Base-by-base conservation (phyloP, 1,140 invertebrate genomes). In the Pseudomyrmex concolor region DNA sequence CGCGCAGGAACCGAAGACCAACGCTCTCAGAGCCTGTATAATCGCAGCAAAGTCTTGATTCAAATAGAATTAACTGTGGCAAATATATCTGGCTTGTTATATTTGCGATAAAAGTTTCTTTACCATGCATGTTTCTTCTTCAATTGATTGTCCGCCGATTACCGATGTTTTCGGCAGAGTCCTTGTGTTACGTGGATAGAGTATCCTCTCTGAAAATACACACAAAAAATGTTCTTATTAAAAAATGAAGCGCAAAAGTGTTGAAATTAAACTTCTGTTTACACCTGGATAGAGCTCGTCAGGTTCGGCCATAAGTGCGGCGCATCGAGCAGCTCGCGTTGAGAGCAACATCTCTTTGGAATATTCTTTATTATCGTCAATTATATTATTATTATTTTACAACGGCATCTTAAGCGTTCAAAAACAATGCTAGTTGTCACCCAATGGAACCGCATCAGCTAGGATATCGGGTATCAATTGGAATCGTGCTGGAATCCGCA, bases 91-190 rank as follows among this genome's bases (percentile, higher is more conserved):
- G 25, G 25, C 2, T 25, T 25, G 25, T 25, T 25, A 25, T 34
- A 34, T 34, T 34, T 34, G 34, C 0, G 5, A 34, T 34, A 7
- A 7, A 45, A 12, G 9, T 55, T 80, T 15, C 12, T 70, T 95
- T 94, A 97, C 96, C 87, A 95, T 95, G 74, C 96, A 96, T 70
- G 95, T 92, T 84, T 96, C 95, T 71, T 95, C 94, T 10, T 96
- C 95, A 59, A 97, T 96, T 1, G 96, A 95, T 59, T 91, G 95
- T 15, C 96, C 96, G 43, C 96, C 96, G 10, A 89, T 89, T 1
- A 95, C 94, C 2, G 93, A 86, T 19, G 91, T 90, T 82, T 93
- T 94, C 10, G 84, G 83, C 45, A 93, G 74, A 5, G 91, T 81
- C 77, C 91, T 92, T 45, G 94, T 93, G 48, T 91, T 94, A 72